Conservation (phyloP, 2,888 invertebrate genomes). For the Orthonychiurus folsomi region DNA sequence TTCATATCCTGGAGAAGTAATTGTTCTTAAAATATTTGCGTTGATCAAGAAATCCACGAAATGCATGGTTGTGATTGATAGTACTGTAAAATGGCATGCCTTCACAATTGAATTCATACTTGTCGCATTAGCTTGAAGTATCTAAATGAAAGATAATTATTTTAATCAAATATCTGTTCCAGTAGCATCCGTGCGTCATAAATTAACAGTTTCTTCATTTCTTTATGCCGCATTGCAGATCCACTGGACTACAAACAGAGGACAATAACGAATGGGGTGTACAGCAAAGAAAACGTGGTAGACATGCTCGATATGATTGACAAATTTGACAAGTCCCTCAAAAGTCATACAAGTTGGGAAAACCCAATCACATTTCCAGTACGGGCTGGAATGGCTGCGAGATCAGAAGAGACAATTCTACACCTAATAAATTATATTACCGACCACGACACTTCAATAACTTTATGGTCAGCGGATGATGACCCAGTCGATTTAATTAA, state of each 20-base stretch:
- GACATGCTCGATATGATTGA: conserved; percentile 54
- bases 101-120: too few relatives aligned
- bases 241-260: background rate
- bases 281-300: conserved; percentile 50
- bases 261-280: conserved; percentile 35
- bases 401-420: conserved; percentile 53
- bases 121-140: too few relatives aligned
- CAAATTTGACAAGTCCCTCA: conserved; percentile 45
- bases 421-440: background rate
- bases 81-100: too few relatives aligned
- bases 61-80: too few relatives aligned
- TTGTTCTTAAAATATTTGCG: too few relatives aligned
- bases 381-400: conserved; percentile 59
- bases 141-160: too few relatives aligned
- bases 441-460: conserved; percentile 49
- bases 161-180: background rate
- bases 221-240: too few relatives aligned
- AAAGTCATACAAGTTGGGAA: conserved; percentile 48
- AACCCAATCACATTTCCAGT: conserved; percentile 64
- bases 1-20: too few relatives aligned
- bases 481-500: conserved; percentile 60
- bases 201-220: too few relatives aligned
- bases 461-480: conserved; percentile 64
- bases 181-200: too few relatives aligned
- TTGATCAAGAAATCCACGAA: too few relatives aligned